Base-by-base conservation (phyloP, 2,113 vertebrate species). In the Merops nubicus region DNA sequence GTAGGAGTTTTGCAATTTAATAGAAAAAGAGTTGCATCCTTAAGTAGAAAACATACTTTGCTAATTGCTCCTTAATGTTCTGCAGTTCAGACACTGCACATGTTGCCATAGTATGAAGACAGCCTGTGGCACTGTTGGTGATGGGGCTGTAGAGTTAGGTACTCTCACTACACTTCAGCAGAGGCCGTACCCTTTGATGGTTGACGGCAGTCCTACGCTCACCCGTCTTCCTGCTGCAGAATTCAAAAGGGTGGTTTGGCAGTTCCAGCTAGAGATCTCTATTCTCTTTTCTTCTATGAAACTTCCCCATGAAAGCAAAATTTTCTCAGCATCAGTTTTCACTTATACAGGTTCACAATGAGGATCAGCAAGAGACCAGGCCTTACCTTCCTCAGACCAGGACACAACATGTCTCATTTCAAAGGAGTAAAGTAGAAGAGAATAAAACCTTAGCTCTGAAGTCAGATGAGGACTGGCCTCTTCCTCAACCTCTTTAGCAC, bases 1-100 rank as follows among this genome's bases (percentile, higher is more conserved):
- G 43, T 36, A 54, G 54, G 45, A 53, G 20, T 74, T 18, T 59
- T 86, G 40, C 15, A 51, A 42, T 67, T 40, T 51, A 86, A 48
- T 5, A 47, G 31, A 36, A 80, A 22, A 45, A 45, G 34, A 19
- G 29, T 11, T 84, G 9, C 4, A 16, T 34, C 42, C 69, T 67
- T n/a, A 18, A 74, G 34, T n/a, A 86, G 72, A 67, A 12, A 34
- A 18, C 12, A 42, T 7, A 8, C 38, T 23, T 7, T 29, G 28
- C 45, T 75, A 82, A 86, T 74, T 79, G 67, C 42, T 72, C 38
- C 26, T 70, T 67, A 34, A 21, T 70, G 10, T 42, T 89, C 47
- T 75, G 64, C 25, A 9, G 33, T 19, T 81, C 6, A 6, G 50
- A 65, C 42, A 26, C 16, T 2, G 0, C 78, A 20, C 0, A 1